Evolutionary conservation across 2,888 invertebrate genomes (phyloP).

Genomic region (Drosophila helvetica): DNA sequence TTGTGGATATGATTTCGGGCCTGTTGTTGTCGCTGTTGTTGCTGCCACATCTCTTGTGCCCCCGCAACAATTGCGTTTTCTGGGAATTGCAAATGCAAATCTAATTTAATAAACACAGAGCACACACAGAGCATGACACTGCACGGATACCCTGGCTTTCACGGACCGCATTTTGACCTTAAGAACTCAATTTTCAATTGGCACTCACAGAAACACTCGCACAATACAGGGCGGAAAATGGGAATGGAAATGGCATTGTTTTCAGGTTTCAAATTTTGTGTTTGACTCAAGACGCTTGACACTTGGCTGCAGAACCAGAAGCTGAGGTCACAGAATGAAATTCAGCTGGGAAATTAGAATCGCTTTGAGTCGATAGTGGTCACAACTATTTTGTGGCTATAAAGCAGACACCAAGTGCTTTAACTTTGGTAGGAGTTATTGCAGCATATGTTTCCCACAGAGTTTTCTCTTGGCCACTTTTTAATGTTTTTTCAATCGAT

Average conservation of each 20-base stretch:
- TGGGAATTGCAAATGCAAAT: not conserved
- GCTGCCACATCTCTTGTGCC: not conserved
- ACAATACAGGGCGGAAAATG: too few species aligned
- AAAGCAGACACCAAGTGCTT: not conserved
- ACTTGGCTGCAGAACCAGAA: not conserved
- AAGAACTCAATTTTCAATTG: not conserved
- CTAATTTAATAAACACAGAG: conserved; percentile 23
- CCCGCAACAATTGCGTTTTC: not conserved
- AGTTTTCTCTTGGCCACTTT: not conserved
- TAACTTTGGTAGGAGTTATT: not conserved
- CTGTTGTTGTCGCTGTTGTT: not conserved
- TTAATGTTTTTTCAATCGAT: too few species aligned
- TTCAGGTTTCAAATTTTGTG: not conserved
- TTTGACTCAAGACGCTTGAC: not conserved
- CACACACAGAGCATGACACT: conserved; percentile 12
- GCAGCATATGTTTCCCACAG: not conserved
- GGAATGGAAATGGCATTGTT: not conserved
- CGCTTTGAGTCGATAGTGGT: not conserved
- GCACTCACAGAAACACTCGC: not conserved
- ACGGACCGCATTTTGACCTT: not conserved
- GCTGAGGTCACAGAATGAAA: not conserved
- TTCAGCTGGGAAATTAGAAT: not conserved
- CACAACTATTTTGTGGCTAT: not conserved
- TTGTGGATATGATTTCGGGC: not conserved
- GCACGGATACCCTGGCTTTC: conserved; percentile 7